Evolutionary conservation across 2,888 invertebrate genomes (phyloP), one percentile per base, ranked within the genome.

Genomic region (Apotomis betuletana): DNA sequence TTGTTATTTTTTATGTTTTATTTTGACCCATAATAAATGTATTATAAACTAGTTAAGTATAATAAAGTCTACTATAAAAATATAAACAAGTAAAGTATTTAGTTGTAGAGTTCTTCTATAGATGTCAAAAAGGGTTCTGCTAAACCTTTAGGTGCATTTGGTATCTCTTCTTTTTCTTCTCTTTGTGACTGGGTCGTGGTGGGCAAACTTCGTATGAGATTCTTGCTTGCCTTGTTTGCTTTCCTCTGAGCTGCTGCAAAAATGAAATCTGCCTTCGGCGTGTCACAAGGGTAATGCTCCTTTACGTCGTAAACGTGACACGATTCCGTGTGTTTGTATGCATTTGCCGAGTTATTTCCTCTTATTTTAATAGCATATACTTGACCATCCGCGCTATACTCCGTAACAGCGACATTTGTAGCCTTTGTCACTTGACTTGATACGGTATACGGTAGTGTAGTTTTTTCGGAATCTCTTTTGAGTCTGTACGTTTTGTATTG

Each of bases 261-360:
- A 74, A 89, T 79, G 41, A 78, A 75, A 68, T 83, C 80, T 57
- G 80, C 85, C 70, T 87, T 86, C 4, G 80, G 77, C 6, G 86
- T 82, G 58, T 85, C 83, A 69, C 92, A 92, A 3, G 85, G 75
- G 10, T 80, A 83, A 41, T 81, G 79, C 76, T 89, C 85, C 59
- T 85, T 85, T 0, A 92, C 82, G 70, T 80, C 86, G 67, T 87
- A 91, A 9, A 91, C 79, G 77, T 83, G 80, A 74, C 92, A 92
- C 13, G 77, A 77, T 3, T 63, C 4, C 74, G 10, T 5, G 76
- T 68, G 59, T 73, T 77, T 10, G 76, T 75, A n/a, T 79, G 80
- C 4, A 49, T 75, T 70, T 54, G 72, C 63, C 4, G 75, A 49
- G 65, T 73, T 78, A 3, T 75, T 77, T 80, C 89, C 91, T 75